Conservation (phyloP, 2,888 invertebrate species). For the Oligia strigilis region DNA sequence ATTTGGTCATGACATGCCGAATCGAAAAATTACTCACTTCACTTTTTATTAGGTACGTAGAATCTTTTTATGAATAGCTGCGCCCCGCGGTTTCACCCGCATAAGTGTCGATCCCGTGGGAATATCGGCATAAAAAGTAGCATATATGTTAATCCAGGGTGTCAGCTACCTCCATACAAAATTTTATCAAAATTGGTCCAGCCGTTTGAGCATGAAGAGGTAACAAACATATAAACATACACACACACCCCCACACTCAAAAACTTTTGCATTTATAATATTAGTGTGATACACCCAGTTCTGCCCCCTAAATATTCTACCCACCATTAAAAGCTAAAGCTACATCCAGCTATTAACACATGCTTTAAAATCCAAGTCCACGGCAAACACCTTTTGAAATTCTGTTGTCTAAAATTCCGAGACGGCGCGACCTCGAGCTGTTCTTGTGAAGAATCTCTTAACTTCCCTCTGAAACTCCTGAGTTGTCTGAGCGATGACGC, state of each 20-base stretch:
- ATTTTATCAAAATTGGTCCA: no score
- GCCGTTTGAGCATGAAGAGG: no score
- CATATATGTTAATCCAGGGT: no score
- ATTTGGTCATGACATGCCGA: neutral
- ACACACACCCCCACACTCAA: no score
- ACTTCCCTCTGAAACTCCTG: constrained; percentile 69
- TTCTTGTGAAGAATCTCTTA: constrained; percentile 58
- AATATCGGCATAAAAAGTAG: no score
- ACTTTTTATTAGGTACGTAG: neutral
- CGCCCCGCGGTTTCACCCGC: no score
- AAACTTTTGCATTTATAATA: no score
- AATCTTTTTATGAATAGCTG: neutral
- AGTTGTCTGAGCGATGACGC: constrained; percentile 79
- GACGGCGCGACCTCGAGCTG: constrained; percentile 19
- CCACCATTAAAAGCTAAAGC: constrained; percentile 8
- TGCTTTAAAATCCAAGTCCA: constrained; percentile 9
- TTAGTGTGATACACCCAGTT: no score
- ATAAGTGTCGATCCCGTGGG: no score
- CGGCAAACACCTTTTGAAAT: constrained; percentile 16
- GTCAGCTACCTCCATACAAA: no score
- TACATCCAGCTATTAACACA: constrained; percentile 11
- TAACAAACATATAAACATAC: no score
- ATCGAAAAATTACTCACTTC: neutral
- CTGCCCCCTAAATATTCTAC: no score
- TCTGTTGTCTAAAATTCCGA: constrained; percentile 21